Evolutionary conservation across 2,113 vertebrate species (phyloP), one percentile per base, ranked within the genome.

Genomic region (Anarhynchus alexandrinus): DNA sequence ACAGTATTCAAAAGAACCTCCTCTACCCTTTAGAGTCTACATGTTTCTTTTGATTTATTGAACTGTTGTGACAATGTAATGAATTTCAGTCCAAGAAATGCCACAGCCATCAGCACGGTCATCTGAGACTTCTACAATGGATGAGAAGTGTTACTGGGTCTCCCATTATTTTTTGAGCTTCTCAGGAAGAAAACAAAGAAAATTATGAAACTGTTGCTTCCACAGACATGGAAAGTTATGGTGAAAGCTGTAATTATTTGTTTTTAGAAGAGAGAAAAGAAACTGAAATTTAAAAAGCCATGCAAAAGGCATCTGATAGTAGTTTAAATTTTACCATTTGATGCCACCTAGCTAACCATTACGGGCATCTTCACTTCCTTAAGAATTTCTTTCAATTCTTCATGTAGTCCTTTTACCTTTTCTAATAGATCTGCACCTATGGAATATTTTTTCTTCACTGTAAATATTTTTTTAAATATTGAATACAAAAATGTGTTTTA

Each of bases 11-110:
- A 85, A 86, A 86, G 49, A 81, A 93, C 83, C 27, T 87, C 49
- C 73, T 89, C 52, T 90, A 65, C 40, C 64, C 82, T 91, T 96
- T 95, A 74, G 72, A 70, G 80, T 92, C 67, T 55, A 84, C 42
- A 19, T 7, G 79, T 88, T 95, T 67, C 64, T 92, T 97, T 93
- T 93, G 90, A 86, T 95, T 95, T 97, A 93, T 95, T 93, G 94
- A 97, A 77, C 73, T 87, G 78, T 89, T 95, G 54, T 86, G 79
- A 94, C 70, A 93, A 32, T 19, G 61, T 91, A 96, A 95, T 93
- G 93, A 87, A 86, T 90, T 93, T 88, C 80, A 91, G 36, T 40
- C 27, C 54, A 73, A 86, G 73, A 95, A 96, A 91, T 91, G 86
- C 47, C 94, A 94, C 67, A 82, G 72, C 62, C 84, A 91, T 87